Conservation (phyloP, 2,797 vertebrate genomes). For the Phoeniculus purpureus region DNA sequence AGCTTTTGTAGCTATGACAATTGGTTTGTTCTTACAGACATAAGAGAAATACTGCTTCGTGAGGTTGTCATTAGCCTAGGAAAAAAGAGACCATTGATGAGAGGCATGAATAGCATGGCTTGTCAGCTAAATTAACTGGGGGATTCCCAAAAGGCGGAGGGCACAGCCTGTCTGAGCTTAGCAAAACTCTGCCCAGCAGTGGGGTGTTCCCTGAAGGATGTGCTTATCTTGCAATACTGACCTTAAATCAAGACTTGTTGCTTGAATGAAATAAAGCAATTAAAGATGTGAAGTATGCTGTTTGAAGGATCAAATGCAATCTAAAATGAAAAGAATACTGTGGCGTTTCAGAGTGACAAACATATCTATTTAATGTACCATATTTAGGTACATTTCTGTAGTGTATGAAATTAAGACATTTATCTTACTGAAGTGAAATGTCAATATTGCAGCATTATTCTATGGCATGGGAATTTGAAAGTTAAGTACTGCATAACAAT, state of each 20-base stretch:
- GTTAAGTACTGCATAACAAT: background rate
- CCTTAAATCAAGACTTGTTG: constrained; percentile 13
- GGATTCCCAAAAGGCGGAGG: constrained; percentile 12
- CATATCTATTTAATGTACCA: background rate
- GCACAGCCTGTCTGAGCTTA: constrained; percentile 26
- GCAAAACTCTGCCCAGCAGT: constrained; percentile 41
- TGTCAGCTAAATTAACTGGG: constrained; percentile 40
- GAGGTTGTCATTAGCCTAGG: constrained; percentile 26
- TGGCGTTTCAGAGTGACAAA: background rate
- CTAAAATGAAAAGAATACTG: background rate
- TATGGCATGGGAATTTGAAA: background rate
- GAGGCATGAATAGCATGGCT: constrained; percentile 42
- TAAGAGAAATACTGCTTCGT: constrained; percentile 55
- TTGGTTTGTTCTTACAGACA: constrained; percentile 23
- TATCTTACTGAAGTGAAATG: background rate
- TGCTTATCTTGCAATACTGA: background rate
- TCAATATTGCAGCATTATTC: background rate
- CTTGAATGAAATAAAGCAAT: background rate
- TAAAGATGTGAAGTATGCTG: background rate
- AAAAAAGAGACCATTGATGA: constrained; percentile 39
- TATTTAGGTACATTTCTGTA: background rate
- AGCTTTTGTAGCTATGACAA: constrained; percentile 16
- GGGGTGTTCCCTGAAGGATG: background rate
- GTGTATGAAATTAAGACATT: background rate
- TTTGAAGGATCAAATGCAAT: background rate